Evolutionary conservation across 1,140 invertebrate species (phyloP), one percentile per base, ranked within the genome.

Genomic region (Calliopsis andreniformis): DNA sequence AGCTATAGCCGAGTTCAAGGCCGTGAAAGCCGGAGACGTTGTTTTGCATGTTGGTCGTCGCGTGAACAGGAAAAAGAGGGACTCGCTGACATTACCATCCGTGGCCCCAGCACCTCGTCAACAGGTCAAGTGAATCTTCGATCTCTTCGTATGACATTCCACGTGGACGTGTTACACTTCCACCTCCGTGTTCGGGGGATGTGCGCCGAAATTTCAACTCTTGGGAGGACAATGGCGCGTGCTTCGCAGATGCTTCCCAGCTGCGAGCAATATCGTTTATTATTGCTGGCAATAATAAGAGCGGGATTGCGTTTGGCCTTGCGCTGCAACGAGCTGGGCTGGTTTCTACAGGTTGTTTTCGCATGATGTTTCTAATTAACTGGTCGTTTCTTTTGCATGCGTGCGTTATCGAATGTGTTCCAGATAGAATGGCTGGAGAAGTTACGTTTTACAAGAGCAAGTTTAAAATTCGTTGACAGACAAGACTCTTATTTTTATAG

Each of bases 1-100:
- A 90, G 97, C 97, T 20, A 97, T 99, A 85, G 93, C 94, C 64
- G 94, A 97, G 86, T 99, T 99, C 91, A 98, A 98, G 88, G 95
- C 95, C 89, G 95, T 98, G 67, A 97, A 97, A 90, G 94, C 94
- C 86, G 97, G 97, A 45, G 94, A 96, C 88, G 95, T 99, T 53
- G 93, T 96, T 73, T 92, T 99, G 58, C 95, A 96, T 87, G 94
- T 98, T 82, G 94, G 95, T 77, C 93, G 97, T 89, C 93, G 96
- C 59, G 86, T 93, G 47, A 84, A 89, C 5, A 92, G 87, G 63
- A 90, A 91, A 63, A 90, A 90, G 67, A 82, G 90, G 20, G 92
- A 93, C 49, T 85, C 85, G 2, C 61, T 87, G 30, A 81, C 81
- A 7, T 35, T 80, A 25, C 67, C 87, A 23, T 68, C 79, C 4